Evolutionary conservation across 2,113 vertebrate genomes (phyloP).

Genomic region (Halcyon malimbica): DNA sequence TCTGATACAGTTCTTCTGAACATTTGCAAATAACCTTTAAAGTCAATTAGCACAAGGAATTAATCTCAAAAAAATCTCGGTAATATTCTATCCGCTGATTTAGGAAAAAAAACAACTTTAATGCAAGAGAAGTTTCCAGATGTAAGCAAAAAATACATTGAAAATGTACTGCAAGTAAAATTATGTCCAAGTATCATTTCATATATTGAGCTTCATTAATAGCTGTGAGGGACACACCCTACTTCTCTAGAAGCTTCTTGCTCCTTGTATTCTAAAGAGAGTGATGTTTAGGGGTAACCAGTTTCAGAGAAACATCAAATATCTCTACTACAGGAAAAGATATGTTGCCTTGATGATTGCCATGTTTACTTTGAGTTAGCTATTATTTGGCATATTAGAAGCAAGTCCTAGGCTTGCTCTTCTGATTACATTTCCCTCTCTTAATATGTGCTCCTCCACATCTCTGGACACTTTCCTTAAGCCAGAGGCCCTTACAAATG

Average conservation of each 20-base stretch:
- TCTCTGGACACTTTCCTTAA: neutral
- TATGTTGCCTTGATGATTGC: neutral
- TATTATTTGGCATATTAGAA: neutral
- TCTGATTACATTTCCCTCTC: neutral
- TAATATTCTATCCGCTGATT: neutral
- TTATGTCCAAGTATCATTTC: neutral
- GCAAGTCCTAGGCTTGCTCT: neutral
- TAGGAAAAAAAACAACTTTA: neutral
- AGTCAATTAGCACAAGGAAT: neutral
- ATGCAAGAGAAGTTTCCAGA: neutral
- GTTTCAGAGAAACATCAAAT: neutral
- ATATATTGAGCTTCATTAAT: neutral
- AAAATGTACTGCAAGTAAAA: neutral
- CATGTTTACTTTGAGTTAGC: neutral
- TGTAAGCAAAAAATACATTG: neutral
- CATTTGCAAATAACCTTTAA: neutral
- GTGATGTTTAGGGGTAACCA: neutral
- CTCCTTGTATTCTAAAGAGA: neutral
- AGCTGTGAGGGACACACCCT: neutral
- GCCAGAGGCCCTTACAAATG: neutral
- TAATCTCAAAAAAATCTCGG: neutral
- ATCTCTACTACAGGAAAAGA: neutral
- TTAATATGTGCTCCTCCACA: neutral
- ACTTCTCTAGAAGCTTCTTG: neutral
- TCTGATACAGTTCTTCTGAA: neutral